Conservation (phyloP, 2,797 vertebrate species). For the Phalanger gymnotis region DNA sequence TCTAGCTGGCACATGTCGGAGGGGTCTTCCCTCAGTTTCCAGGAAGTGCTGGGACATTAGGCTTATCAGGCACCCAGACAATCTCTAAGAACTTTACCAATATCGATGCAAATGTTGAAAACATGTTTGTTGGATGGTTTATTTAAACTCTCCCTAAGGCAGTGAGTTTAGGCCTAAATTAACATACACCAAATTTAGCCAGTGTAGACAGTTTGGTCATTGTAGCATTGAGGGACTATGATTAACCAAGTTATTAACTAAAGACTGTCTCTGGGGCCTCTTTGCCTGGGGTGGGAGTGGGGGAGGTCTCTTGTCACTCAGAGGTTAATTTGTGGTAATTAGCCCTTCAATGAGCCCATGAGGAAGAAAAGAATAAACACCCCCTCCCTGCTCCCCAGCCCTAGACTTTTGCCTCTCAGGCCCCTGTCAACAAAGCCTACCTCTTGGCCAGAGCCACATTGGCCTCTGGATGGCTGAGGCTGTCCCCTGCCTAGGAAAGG, state of each 20-base stretch:
- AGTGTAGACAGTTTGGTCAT: neutral
- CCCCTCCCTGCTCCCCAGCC: neutral
- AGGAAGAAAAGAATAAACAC: neutral
- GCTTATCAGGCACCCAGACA: neutral
- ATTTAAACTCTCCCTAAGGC: neutral
- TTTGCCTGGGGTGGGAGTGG: neutral
- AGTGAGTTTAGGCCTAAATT: neutral
- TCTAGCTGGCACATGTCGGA: neutral
- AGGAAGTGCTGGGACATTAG: neutral
- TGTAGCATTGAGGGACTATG: neutral
- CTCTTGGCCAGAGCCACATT: neutral
- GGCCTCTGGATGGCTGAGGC: neutral
- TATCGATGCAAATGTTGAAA: neutral
- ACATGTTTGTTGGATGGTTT: neutral
- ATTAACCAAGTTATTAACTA: neutral
- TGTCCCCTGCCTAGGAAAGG: neutral
- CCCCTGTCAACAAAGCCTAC: neutral
- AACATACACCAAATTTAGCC: neutral
- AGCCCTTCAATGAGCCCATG: neutral
- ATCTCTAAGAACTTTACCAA: neutral
- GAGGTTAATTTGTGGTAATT: neutral
- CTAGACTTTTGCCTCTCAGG: neutral
- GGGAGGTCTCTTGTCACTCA: neutral
- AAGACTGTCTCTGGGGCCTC: neutral
- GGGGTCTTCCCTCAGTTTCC: neutral